These are phyloP conservation scores for Ectemnius lituratus DNA, from an alignment of 2,888 invertebrate species.

Conservation along the genomic window DNA sequence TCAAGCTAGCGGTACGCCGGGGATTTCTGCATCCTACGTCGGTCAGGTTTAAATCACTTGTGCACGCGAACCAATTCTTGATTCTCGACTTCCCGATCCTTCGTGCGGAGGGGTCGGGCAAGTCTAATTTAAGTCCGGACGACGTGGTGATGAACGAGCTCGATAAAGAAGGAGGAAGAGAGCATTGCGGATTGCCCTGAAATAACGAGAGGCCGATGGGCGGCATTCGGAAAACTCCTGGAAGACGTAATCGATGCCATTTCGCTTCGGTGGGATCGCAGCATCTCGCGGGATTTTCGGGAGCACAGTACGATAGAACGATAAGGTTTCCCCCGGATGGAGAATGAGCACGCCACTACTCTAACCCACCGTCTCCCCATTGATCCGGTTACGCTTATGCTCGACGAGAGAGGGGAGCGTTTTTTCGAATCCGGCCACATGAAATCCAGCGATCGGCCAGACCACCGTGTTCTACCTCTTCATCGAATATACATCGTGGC, in stretches of 20 bases:
- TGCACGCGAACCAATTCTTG: not conserved
- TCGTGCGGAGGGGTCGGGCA: not conserved
- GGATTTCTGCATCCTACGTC: not conserved
- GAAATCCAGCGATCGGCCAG: not conserved
- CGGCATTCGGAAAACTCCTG: not conserved
- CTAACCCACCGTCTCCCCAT: constrained; percentile 36
- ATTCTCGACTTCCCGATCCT: not conserved
- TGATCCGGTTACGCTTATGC: constrained; percentile 47
- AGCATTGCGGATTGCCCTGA: not conserved
- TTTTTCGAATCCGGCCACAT: constrained; percentile 1
- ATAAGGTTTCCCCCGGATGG: constrained; percentile 39
- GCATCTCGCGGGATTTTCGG: not conserved
- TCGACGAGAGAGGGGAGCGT: not conserved
- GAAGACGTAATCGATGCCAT: not conserved
- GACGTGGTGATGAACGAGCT: not conserved
- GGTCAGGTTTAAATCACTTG: too few relatives aligned
- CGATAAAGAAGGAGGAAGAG: not conserved
- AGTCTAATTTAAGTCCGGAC: not conserved
- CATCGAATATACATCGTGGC: too few relatives aligned
- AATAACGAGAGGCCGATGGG: not conserved
- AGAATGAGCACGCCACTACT: constrained; percentile 27
- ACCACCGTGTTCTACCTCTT: too few relatives aligned
- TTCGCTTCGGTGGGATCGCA: not conserved
- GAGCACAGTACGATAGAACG: constrained; percentile 6
- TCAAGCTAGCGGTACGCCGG: too few relatives aligned